Base-by-base conservation (phyloP, 2,888 invertebrate genomes). In the Lasiommata megera region DNA sequence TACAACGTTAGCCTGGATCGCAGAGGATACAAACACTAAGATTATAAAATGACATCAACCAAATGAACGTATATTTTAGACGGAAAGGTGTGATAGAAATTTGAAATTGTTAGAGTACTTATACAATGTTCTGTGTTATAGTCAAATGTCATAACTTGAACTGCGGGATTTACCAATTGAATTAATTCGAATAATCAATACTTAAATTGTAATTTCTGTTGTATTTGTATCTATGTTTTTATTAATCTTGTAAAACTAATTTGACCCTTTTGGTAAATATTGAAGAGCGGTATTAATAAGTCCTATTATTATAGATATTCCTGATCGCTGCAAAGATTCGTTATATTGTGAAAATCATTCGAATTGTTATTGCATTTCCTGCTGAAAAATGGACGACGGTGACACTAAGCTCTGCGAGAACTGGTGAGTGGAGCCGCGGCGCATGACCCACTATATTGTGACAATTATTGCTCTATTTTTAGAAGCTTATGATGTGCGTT, bases 381-480 rank as follows among this genome's bases (percentile, higher is more conserved):
- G 52, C 18, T 56, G 51, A 59, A 67, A 51, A 66, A 89, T 88
- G 88, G 86, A 87, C 38, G 84, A 83, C 65, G 77, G 76, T 29
- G 89, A 87, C 65, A 78, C 80, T 38, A 84, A 86, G 72, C 74
- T 76, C 56, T 92, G 92, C 72, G 79, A 79, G 34, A 92, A 92
- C 77, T 92, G 92, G 92, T 92, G 68, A 90, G 92, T 80, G 67
- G 66, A 52, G 60, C 54, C 56, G 57, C 63, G 64, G 64, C 58
- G 68, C 65, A 66, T 68, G 67, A 61, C 58, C 51, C 55, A 56
- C 43, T 55, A 62, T 72, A 70, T 80, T 82, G 78, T 80, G 77
- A 80, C 81, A 83, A 82, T 79, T 81, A 77, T 76, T 74, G 73
- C 76, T 76, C 83, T 88, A 88, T 87, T 88, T 85, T 70, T 77